Evolutionary conservation across 1,140 invertebrate species (phyloP).

Genomic region (Brachionus koreanus): DNA sequence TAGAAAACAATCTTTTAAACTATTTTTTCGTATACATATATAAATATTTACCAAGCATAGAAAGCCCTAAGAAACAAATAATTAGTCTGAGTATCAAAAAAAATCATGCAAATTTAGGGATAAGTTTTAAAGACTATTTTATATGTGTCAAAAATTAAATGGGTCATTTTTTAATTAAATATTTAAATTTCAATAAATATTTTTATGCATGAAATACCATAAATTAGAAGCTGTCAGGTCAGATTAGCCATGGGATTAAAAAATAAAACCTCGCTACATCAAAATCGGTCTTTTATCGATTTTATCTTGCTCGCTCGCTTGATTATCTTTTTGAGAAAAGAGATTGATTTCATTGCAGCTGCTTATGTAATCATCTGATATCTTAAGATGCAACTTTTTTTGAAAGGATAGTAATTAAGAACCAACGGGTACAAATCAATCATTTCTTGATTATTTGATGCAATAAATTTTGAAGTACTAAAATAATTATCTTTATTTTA

Average conservation of each 20-base stretch:
- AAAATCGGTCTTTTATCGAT: neutral
- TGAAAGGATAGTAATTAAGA: neutral
- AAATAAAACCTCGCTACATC: neutral
- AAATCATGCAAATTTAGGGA: neutral
- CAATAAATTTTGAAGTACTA: neutral
- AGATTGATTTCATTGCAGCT: neutral
- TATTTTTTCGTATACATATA: too few relatives aligned
- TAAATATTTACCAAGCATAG: neutral
- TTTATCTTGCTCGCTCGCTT: neutral
- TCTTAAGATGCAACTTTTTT: neutral
- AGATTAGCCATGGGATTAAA: neutral
- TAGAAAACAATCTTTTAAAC: too few relatives aligned
- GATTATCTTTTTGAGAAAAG: neutral
- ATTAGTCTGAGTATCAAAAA: neutral
- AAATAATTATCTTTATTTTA: neutral
- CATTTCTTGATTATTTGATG: neutral
- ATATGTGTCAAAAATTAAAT: neutral
- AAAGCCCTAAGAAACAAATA: neutral
- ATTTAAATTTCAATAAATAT: neutral
- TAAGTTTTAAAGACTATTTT: neutral
- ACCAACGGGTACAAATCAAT: neutral
- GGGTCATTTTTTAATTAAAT: neutral
- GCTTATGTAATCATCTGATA: neutral
- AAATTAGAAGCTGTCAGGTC: neutral
- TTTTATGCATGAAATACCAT: neutral